phyloP scores from a whole-genome alignment of 2,888 invertebrate genomes.

The Tenthredo notha region DNA sequence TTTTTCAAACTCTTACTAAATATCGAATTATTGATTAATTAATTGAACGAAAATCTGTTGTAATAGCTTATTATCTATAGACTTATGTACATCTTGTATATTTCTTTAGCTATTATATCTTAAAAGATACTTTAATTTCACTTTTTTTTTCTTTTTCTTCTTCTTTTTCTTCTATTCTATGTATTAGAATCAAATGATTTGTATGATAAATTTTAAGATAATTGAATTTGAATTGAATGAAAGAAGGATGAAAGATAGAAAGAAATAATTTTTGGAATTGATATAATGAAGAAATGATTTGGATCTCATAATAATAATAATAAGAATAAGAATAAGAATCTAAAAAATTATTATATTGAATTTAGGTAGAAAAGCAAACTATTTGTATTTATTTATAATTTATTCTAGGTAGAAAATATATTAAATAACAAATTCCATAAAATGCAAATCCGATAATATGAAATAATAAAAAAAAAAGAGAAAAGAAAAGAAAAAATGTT shows the following conservation, averaged over 20 bases:
- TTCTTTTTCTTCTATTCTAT: background rate
- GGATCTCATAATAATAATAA: conserved; percentile 60
- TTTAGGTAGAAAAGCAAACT: conserved; percentile 76
- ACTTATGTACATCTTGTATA: background rate
- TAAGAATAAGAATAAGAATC: conserved; percentile 68
- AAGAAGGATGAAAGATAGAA: background rate
- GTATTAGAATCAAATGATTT: background rate
- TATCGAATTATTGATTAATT: background rate
- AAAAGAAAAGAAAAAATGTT: background rate
- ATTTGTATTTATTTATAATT: conserved; percentile 78
- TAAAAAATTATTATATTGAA: conserved; percentile 72
- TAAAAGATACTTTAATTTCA: background rate
- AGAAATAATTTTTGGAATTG: background rate
- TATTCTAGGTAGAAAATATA: conserved; percentile 74
- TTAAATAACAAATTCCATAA: conserved; percentile 71
- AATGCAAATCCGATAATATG: background rate
- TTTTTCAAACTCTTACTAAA: background rate
- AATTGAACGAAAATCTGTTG: background rate
- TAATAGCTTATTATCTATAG: background rate
- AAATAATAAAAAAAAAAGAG: background rate
- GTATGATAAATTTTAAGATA: background rate
- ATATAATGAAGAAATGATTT: background rate
- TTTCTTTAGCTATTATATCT: background rate
- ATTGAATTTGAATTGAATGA: background rate
- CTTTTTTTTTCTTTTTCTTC: too few relatives aligned